phyloP scores from a whole-genome alignment of 1,140 invertebrate species.

The Propsilocerus akamusi region DNA sequence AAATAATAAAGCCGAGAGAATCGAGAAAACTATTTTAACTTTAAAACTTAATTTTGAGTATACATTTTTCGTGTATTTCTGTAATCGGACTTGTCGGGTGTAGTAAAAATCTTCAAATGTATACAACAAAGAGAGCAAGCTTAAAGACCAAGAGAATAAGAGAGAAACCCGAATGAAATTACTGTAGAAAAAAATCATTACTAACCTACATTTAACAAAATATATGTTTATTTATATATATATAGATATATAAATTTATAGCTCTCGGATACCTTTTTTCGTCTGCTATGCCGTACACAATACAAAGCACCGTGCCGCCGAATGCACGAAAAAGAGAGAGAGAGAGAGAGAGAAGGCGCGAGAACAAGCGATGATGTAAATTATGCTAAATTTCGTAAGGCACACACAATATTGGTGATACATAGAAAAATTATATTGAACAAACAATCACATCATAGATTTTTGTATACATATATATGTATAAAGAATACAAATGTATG shows the following conservation, averaged over 20 bases:
- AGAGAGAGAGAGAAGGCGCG: background rate
- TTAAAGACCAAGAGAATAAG: background rate
- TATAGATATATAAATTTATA: too few relatives aligned
- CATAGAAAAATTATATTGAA: too few relatives aligned
- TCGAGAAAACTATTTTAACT: constrained; percentile 1
- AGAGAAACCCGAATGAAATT: background rate
- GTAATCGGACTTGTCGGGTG: constrained; percentile 1
- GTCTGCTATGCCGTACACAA: too few relatives aligned
- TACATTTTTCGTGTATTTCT: too few relatives aligned
- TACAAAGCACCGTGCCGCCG: background rate
- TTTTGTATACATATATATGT: too few relatives aligned
- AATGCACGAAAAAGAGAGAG: background rate
- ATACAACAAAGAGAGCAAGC: background rate
- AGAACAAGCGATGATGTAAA: background rate
- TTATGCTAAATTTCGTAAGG: background rate
- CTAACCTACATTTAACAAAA: constrained; percentile 3
- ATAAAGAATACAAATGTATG: too few relatives aligned
- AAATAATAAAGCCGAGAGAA: constrained; percentile 3
- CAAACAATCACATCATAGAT: too few relatives aligned
- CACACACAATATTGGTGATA: too few relatives aligned
- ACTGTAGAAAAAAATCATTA: constrained; percentile 2
- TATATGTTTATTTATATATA: too few relatives aligned
- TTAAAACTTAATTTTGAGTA: constrained; percentile 2
- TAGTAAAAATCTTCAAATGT: background rate
- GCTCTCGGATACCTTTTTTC: too few relatives aligned